These are phyloP conservation scores for Copidosoma aretas DNA, from an alignment of 2,888 invertebrate genomes.

Conservation along the genomic window DNA sequence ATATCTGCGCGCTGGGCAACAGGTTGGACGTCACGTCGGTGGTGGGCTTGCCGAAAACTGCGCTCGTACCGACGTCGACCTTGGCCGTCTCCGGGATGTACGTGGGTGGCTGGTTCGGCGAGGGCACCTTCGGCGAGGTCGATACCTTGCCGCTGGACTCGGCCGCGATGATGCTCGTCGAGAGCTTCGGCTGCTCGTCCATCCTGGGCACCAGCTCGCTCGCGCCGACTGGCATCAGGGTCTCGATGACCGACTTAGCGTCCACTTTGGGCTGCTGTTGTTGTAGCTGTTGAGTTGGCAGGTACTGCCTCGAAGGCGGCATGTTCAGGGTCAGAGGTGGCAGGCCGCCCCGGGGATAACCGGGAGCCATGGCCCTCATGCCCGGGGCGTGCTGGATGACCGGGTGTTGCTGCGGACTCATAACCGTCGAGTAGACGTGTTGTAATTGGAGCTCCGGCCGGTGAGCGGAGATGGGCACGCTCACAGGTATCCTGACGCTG, in stretches of 20 bases:
- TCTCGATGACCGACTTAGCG: conserved; percentile 57
- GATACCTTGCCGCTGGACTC: conserved; percentile 58
- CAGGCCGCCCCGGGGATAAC: conserved; percentile 57
- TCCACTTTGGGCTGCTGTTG: not conserved
- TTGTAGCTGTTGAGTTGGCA: conserved; percentile 44
- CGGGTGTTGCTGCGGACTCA: conserved; percentile 54
- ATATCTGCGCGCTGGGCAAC: conserved; percentile 65
- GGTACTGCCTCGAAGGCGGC: conserved; percentile 58
- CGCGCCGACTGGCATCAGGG: conserved; percentile 54
- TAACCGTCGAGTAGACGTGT: conserved; percentile 59
- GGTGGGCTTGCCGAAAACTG: conserved; percentile 43
- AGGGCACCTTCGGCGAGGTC: conserved; percentile 60
- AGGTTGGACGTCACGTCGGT: conserved; percentile 40
- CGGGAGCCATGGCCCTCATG: conserved; percentile 57
- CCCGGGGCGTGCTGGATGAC: conserved; percentile 61
- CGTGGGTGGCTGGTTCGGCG: conserved; percentile 60
- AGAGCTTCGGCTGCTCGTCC: conserved; percentile 56
- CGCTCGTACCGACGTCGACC: conserved; percentile 53
- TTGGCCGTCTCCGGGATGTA: conserved; percentile 61
- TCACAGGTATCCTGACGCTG: conserved; percentile 56
- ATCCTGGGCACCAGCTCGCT: conserved; percentile 52
- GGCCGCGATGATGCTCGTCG: conserved; percentile 57
- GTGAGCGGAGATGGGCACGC: conserved; percentile 56
- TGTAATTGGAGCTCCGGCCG: conserved; percentile 52
- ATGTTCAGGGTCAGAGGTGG: conserved; percentile 58